These are phyloP conservation scores for Macrostomum lignano DNA, from an alignment of 1,140 invertebrate genomes.

Conservation along the genomic window DNA sequence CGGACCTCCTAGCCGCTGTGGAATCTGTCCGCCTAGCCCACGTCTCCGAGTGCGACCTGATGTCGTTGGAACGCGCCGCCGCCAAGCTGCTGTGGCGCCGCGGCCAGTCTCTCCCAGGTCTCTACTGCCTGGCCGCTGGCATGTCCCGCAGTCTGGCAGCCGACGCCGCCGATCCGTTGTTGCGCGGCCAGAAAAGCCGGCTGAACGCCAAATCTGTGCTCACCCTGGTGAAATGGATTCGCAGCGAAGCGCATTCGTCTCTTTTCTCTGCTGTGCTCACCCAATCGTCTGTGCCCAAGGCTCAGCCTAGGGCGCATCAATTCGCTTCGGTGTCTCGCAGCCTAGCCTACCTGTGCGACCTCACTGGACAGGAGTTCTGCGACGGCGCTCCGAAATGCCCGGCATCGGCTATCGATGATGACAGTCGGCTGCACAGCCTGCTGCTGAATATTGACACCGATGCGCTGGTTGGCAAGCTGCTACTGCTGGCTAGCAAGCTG, in stretches of 20 bases:
- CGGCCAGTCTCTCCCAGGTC: neutral
- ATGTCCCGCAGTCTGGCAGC: neutral
- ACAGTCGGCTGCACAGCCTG: neutral
- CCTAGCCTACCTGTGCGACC: neutral
- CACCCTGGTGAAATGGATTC: slow-evolving; percentile 47
- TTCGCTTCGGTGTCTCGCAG: neutral
- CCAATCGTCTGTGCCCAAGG: no score
- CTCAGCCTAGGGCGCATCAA: slow-evolving; percentile 20
- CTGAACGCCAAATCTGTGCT: slow-evolving; percentile 35
- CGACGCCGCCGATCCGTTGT: neutral
- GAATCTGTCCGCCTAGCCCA: no score
- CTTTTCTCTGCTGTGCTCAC: no score
- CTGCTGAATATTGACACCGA: slow-evolving; percentile 32
- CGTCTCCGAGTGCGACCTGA: no score
- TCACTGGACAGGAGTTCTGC: neutral
- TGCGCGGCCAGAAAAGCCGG: neutral
- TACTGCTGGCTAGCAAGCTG: slow-evolving; percentile 49
- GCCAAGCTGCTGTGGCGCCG: slow-evolving; percentile 18
- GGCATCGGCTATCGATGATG: neutral
- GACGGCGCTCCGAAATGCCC: neutral
- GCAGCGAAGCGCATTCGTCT: no score
- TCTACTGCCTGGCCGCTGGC: slow-evolving; percentile 1
- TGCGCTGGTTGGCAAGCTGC: slow-evolving; percentile 44
- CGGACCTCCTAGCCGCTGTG: no score
- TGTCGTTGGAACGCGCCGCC: slow-evolving; percentile 14